Evolutionary conservation across 2,888 invertebrate species (phyloP).

Genomic region (Candidula unifasciata): DNA sequence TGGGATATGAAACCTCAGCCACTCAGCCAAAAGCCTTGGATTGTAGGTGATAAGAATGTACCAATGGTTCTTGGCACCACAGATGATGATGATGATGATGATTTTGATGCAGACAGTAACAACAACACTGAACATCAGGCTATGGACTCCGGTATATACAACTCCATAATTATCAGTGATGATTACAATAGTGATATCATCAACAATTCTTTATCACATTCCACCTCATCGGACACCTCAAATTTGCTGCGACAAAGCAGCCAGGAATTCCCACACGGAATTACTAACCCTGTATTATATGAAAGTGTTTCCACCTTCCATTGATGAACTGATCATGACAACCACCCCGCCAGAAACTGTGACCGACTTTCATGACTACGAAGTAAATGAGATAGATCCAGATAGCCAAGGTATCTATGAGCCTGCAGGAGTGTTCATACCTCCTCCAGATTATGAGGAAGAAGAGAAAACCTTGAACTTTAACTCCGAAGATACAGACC

Average conservation of each 20-base stretch:
- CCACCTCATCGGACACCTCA: constrained; percentile 14
- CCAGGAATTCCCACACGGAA: constrained; percentile 2
- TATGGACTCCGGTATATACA: background rate
- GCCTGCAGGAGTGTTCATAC: constrained; percentile 52
- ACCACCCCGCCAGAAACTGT: too few relatives aligned
- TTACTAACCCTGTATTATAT: constrained; percentile 34
- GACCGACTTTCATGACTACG: background rate
- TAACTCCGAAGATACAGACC: constrained; percentile 48
- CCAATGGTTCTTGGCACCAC: constrained; percentile 52
- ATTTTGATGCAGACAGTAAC: background rate
- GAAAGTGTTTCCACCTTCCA: background rate
- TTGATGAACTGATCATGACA: background rate
- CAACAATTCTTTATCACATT: background rate
- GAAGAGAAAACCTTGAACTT: constrained; percentile 57
- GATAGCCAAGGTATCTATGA: background rate
- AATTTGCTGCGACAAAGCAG: constrained; percentile 24
- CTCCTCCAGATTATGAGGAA: constrained; percentile 59
- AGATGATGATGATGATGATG: constrained; percentile 28
- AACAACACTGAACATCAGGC: background rate
- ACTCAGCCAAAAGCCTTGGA: constrained; percentile 42
- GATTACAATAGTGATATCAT: background rate
- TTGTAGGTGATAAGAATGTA: constrained; percentile 56
- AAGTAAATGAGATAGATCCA: background rate
- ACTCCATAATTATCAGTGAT: background rate
- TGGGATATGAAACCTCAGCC: background rate